These are phyloP conservation scores for Myzus persicae DNA, from an alignment of 1,140 invertebrate species.

Conservation along the genomic window DNA sequence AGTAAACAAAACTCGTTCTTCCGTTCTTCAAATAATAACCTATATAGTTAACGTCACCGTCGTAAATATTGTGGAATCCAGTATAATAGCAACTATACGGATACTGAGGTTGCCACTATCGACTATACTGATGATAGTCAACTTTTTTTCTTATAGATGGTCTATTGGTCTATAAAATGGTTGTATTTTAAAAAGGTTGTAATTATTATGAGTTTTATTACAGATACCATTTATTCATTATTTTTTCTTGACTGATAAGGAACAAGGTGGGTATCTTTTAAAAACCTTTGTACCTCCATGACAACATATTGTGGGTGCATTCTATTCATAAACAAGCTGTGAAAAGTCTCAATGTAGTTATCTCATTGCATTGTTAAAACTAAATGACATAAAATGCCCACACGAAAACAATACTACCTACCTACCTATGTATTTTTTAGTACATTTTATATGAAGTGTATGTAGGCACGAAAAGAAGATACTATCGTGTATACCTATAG, in stretches of 20 bases:
- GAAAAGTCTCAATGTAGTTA: not conserved
- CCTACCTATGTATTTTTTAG: not conserved
- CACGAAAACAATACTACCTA: not conserved
- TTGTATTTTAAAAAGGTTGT: not conserved
- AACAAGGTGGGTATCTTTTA: no score
- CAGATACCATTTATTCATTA: no score
- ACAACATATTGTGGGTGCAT: no score
- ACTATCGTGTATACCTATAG: not conserved
- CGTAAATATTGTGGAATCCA: not conserved
- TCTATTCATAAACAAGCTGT: not conserved
- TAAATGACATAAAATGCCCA: not conserved
- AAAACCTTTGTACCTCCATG: not conserved
- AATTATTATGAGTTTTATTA: no score
- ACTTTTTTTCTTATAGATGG: no score
- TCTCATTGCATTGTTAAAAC: not conserved
- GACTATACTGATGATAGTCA: no score
- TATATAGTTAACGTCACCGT: not conserved
- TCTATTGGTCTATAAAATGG: no score
- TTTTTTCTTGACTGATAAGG: no score
- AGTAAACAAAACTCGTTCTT: no score
- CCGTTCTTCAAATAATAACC: not conserved
- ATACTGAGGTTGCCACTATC: no score
- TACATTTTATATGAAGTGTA: not conserved
- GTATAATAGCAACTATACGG: no score
- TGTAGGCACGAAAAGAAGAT: not conserved